These are phyloP conservation scores for Halocaridina rubra DNA, from an alignment of 2,888 invertebrate species.

Conservation along the genomic window DNA sequence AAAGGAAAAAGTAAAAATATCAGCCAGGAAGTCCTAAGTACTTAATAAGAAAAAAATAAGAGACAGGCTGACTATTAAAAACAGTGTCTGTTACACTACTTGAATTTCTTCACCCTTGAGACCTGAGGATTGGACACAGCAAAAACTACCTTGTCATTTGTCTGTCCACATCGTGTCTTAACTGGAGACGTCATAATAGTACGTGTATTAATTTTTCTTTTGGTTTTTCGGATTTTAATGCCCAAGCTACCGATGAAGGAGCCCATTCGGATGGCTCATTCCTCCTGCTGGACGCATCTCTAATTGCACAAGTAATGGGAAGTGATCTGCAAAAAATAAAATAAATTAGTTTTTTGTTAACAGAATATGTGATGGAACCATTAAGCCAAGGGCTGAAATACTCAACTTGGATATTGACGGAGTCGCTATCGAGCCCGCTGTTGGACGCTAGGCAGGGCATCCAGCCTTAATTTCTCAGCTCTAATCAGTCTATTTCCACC, in stretches of 20 bases:
- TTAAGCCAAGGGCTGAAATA: no score
- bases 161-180: not conserved
- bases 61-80: not conserved
- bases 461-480: no score
- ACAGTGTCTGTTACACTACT: conserved; percentile 12
- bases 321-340: conserved; percentile 79
- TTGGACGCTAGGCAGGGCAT: no score
- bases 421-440: no score
- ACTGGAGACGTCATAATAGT: not conserved
- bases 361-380: not conserved
- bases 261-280: conserved; percentile 58
- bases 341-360: not conserved
- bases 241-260: conserved; percentile 64
- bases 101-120: not conserved
- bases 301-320: conserved; percentile 89
- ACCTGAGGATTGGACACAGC: not conserved
- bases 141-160: not conserved
- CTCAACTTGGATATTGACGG: no score
- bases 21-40: no score
- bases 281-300: conserved; percentile 80
- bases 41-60: no score
- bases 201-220: no score
- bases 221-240: no score
- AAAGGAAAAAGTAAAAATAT: no score
- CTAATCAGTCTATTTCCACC: no score